Base-by-base conservation (phyloP, 2,797 vertebrate genomes). In the Aselliscus stoliczkanus region DNA sequence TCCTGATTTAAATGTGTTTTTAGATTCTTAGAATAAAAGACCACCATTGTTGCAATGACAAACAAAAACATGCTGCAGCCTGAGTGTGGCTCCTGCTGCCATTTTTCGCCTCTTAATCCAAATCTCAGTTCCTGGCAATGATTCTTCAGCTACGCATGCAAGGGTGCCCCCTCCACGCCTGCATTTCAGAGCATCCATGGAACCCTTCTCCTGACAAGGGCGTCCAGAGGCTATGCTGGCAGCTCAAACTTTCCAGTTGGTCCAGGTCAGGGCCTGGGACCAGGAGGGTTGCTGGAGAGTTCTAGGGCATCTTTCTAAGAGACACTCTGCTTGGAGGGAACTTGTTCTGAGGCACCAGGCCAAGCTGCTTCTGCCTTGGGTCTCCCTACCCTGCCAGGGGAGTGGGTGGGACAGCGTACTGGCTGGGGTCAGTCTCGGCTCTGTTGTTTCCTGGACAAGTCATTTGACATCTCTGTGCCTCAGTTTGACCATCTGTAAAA, bases 331-430 rank as follows among this genome's bases (percentile, higher is more conserved):
- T 1, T 52, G 7, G 1, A 70, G 23, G 64, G 44, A 54, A 10
- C 25, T n/a, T 62, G 23, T 12, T 44, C 37, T 44, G 62, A 44
- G 52, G 34, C 2, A 0, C 34, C 0, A 6, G 58, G 70, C 1
- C 0, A 12, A 62, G 25, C 42, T 67, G 11, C 34, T 5, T 4
- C 50, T 50, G 54, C 39, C 47, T 42, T 3, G 6, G 37, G 58
- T 37, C 67, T 56, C 31, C 7, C 14, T 3, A 20, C 9, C 14
- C 31, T 5, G 4, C n/a, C n/a, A 7, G 39, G 67, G 18, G 23
- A 15, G 5, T 21, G 12, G 17, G 23, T 29, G 13, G n/a, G 11
- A 4, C 0, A 0, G 8, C 3, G 13, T 11, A 58, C 62, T 17
- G 13, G 25, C 20, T 14, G n/a, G 70, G 15, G 4, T 85, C 64